Conservation (phyloP, 2,113 vertebrate genomes). For the Syngnathoides biaculeatus region DNA sequence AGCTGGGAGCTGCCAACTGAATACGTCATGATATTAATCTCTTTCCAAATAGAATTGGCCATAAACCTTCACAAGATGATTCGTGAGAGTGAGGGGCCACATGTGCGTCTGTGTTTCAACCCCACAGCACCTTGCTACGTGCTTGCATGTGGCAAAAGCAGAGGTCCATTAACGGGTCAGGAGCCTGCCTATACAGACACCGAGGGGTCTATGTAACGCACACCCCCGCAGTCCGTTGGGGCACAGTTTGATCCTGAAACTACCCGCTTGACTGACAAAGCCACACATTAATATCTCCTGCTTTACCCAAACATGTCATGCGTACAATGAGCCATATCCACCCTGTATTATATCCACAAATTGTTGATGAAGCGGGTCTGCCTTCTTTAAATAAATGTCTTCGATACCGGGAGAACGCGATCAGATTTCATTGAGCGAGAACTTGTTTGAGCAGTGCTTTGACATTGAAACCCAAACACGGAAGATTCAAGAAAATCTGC, state of each 20-base stretch:
- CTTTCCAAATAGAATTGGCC: constrained; percentile 45
- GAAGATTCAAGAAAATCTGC: constrained; percentile 43
- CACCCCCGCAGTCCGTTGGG: constrained; percentile 52
- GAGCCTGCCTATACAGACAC: constrained; percentile 47
- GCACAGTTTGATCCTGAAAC: constrained; percentile 44
- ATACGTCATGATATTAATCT: constrained; percentile 34
- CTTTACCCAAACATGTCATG: constrained; percentile 48
- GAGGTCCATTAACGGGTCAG: constrained; percentile 59
- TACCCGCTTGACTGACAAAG: constrained; percentile 43
- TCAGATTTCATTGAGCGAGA: constrained; percentile 38
- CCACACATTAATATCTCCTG: constrained; percentile 44
- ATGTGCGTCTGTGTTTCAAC: constrained; percentile 13
- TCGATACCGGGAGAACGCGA: constrained; percentile 20
- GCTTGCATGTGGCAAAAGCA: constrained; percentile 2
- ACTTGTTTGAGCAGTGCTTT: constrained; percentile 20
- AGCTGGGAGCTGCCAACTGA: not conserved
- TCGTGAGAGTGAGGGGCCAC: constrained; percentile 36
- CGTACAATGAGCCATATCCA: constrained; percentile 38
- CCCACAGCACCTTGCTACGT: constrained; percentile 20
- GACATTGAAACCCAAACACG: constrained; percentile 51
- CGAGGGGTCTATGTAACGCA: constrained; percentile 64
- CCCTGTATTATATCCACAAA: constrained; percentile 23
- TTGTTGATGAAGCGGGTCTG: constrained; percentile 28
- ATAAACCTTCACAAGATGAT: constrained; percentile 62
- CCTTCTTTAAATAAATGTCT: constrained; percentile 12